Conservation (phyloP, 2,888 invertebrate species). For the Melipona bicolor region DNA sequence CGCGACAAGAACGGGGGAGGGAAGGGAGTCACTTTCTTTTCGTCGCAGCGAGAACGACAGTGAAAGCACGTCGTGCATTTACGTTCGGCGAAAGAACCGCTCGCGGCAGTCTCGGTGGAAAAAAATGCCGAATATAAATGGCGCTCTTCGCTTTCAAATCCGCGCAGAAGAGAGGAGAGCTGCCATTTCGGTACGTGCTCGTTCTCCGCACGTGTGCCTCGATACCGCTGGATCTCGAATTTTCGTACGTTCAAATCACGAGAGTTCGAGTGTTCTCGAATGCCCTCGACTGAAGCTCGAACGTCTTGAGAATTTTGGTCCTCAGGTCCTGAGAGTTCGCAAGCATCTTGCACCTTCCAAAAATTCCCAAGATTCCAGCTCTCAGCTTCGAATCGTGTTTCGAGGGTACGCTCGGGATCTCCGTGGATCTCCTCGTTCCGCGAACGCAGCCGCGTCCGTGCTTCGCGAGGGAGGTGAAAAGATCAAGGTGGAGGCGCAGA, state of each 20-base stretch:
- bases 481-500: background rate
- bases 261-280: background rate
- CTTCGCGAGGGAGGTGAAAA: background rate
- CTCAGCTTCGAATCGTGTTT: background rate
- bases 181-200: background rate
- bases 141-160: slow-evolving; percentile 16
- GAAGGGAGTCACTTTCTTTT: slow-evolving; percentile 14
- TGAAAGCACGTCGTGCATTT: slow-evolving; percentile 32
- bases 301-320: background rate
- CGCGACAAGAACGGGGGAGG: background rate
- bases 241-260: background rate
- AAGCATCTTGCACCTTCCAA: background rate
- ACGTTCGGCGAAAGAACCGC: slow-evolving; percentile 3
- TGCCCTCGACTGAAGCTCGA: background rate
- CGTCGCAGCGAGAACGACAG: slow-evolving; percentile 46
- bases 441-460: no score
- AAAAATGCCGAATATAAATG: slow-evolving; percentile 1
- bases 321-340: background rate
- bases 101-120: background rate
- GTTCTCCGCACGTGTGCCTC: background rate
- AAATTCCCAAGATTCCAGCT: no score
- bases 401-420: no score
- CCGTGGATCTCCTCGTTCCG: no score
- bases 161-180: background rate
- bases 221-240: no score